Evolutionary conservation across 2,888 invertebrate genomes (phyloP), one percentile per base, ranked within the genome.

Genomic region (Homarus gammarus): DNA sequence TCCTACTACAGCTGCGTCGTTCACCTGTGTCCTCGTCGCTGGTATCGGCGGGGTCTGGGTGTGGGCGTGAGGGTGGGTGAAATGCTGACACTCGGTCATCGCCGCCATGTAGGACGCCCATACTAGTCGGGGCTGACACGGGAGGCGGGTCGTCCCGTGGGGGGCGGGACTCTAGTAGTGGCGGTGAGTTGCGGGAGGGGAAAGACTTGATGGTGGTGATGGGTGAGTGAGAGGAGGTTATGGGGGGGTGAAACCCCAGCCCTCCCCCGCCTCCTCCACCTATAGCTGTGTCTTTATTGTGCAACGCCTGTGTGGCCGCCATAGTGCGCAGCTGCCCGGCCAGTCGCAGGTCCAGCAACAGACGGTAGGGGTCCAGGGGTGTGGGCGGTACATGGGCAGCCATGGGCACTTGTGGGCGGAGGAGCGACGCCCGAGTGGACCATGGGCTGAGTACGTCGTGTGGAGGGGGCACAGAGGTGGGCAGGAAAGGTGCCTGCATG

Each of bases 401-500:
- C 75, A 91, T 75, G 18, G 91, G 91, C 40, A 91, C 90, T 73
- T 91, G 91, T 44, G 90, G 91, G 33, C 91, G 87, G 38, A 91
- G 87, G 31, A 91, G 87, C 10, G 90, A 87, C 27, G 91, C 91
- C 75, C 90, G 79, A 3, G 91, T 75, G 56, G 90, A 78, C 91
- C 91, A 91, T n/a, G 91, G 91, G 36, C 78, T 84, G 27, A 91
- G 84, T 12, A 90, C 90, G 72, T 90, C 90, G 31, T 89, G 89
- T 2, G 91, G 91, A 2, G 91, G 91, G 15, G 90, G 91, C 31
- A 91, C 88, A n/a, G 91, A 90, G 15, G 90, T 81, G 81, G 87
- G 91, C 72, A 91, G 40, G 73, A 91, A 91, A 2, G 91, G 90
- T 12, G 91, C 87, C 61, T 90, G 91, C 91, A 91, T 91, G 22